Evolutionary conservation across 1,140 invertebrate species (phyloP), one percentile per base, ranked within the genome.

Genomic region (Drosophila seguyi): DNA sequence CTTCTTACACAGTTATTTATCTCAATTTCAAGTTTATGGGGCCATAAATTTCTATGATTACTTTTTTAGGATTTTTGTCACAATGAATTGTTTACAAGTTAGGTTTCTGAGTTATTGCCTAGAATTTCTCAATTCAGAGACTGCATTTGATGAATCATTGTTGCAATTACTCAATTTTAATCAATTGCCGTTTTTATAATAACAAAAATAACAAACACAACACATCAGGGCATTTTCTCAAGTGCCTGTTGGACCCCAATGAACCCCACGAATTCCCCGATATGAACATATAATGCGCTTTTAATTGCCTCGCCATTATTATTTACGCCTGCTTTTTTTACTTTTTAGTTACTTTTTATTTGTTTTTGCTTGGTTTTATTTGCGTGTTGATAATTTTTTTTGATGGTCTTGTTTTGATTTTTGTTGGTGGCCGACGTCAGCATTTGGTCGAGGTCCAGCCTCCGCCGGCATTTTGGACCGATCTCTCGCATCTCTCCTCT

Each of bases 371-470:
- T 44, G 38, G 2, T 34, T 68, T 44, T 29, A 50, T 34, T 16
- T 25, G 39, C 59, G 8, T 29, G n/a, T 31, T 58, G 39, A 61
- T 75, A 60, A 61, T 73, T 61, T 73, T 61, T 73, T 58, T 67
- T 60, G 56, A 75, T 76, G 74, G 74, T 56, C 88, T 47, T 83
- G 66, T 66, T 82, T 83, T 82, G 65, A n/a, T 59, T 67, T 39
- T 44, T 69, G 22, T 65, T 65, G 60, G 7, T 8, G 44, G 10
- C 1, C 36, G 68, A 72, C 68, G 68, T 72, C 68, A 72, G 53
- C 68, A 31, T 4, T 14, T 3, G 62, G 31, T 68, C 48, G 34
- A 68, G 67, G 52, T 72, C 68, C 68, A 72, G 68, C 66, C 68
- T 72, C 66, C 66, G 38, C 13, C 10, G 60, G 29, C 14, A 27